phyloP scores from a whole-genome alignment of 2,888 invertebrate genomes.

The Gandaritis pyraliata region DNA sequence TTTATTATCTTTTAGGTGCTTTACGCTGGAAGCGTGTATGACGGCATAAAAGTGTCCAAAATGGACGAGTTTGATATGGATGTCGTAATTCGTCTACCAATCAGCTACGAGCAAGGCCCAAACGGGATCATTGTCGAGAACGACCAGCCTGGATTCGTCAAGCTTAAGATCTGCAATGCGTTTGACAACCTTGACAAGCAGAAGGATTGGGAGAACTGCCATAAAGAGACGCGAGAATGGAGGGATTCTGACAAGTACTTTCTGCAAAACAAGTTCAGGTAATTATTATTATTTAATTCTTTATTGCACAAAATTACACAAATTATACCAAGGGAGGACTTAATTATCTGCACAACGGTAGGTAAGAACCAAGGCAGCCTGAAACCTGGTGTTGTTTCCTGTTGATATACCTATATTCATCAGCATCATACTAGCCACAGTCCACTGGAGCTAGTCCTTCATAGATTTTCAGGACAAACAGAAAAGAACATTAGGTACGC shows the following conservation, averaged over 20 bases:
- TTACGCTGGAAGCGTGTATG: constrained; percentile 85
- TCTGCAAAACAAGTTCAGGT: constrained; percentile 66
- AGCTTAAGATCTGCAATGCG: constrained; percentile 63
- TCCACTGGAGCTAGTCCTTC: too few relatives aligned
- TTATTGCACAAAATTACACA: too few relatives aligned
- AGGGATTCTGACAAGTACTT: constrained; percentile 74
- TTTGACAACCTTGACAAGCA: constrained; percentile 70
- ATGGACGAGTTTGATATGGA: constrained; percentile 87
- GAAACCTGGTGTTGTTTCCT: too few relatives aligned
- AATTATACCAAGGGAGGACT: too few relatives aligned
- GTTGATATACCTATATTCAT: too few relatives aligned
- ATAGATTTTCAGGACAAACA: too few relatives aligned
- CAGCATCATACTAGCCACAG: too few relatives aligned
- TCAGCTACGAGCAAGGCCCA: constrained; percentile 65
- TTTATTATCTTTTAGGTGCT: constrained; percentile 57
- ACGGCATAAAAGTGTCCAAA: constrained; percentile 83
- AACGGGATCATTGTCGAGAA: constrained; percentile 68
- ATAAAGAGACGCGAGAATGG: constrained; percentile 71
- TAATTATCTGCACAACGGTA: too few relatives aligned
- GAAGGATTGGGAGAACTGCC: constrained; percentile 65
- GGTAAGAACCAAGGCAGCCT: too few relatives aligned
- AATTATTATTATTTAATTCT: too few relatives aligned
- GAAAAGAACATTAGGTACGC: too few relatives aligned
- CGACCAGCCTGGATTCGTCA: constrained; percentile 76
- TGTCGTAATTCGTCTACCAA: constrained; percentile 81